Conservation (phyloP, 2,113 vertebrate species). For the Leptobrachium ailaonicum region DNA sequence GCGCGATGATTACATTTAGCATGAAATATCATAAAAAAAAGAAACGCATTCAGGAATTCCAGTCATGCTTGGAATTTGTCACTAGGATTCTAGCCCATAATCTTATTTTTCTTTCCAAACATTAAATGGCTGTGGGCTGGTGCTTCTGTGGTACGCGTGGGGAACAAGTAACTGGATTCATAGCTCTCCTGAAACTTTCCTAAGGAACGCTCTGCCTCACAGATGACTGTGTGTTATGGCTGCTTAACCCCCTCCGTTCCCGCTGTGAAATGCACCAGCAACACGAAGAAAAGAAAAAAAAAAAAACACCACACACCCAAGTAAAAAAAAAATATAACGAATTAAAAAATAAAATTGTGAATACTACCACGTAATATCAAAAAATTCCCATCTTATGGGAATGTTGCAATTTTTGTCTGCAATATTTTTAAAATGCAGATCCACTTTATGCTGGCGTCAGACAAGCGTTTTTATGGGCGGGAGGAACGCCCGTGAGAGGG, state of each 20-base stretch:
- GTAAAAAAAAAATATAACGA: too few relatives aligned
- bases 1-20: slow-evolving; percentile 12
- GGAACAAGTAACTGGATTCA: slow-evolving; percentile 49
- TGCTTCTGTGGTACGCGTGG: slow-evolving; percentile 37
- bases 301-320: too few relatives aligned
- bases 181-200: slow-evolving; percentile 43
- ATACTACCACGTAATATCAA: too few relatives aligned
- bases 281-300: too few relatives aligned
- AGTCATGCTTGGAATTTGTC: slow-evolving; percentile 43
- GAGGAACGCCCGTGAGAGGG: too few relatives aligned
- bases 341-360: too few relatives aligned
- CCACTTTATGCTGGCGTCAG: too few relatives aligned
- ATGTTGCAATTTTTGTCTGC: too few relatives aligned
- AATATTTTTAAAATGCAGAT: too few relatives aligned
- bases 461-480: too few relatives aligned
- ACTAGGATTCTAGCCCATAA: slow-evolving; percentile 41
- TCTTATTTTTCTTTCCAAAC: slow-evolving; percentile 49
- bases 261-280: neutral
- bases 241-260: slow-evolving; percentile 13
- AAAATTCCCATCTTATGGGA: too few relatives aligned
- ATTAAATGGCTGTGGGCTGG: slow-evolving; percentile 39
- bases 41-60: slow-evolving; percentile 35
- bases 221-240: slow-evolving; percentile 13
- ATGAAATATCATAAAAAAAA: slow-evolving; percentile 10
- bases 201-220: slow-evolving; percentile 17